Evolutionary conservation across 2,888 invertebrate species (phyloP).

Genomic region (Phasia obesa): DNA sequence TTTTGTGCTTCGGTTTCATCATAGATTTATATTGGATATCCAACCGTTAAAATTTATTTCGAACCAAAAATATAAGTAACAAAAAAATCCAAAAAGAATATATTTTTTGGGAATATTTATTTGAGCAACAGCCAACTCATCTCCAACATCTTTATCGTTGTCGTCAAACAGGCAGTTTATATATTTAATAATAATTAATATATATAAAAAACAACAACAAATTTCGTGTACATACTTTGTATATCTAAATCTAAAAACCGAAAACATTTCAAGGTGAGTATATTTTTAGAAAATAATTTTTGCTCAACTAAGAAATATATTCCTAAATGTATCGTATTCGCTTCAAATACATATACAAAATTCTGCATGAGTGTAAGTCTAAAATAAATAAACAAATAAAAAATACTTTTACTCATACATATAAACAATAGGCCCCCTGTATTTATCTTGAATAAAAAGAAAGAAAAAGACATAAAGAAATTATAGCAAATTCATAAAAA

Average conservation of each 20-base stretch:
- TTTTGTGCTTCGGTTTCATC: conserved; percentile 29
- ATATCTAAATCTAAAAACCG: conserved; percentile 72
- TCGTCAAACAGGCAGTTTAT: conserved; percentile 64
- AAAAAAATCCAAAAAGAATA: conserved; percentile 18
- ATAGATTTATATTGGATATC: conserved; percentile 60
- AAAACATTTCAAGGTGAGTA: conserved; percentile 83
- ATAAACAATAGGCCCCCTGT: conserved; percentile 8
- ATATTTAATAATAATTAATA: conserved; percentile 57
- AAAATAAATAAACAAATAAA: not conserved
- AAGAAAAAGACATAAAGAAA: not conserved
- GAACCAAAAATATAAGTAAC: conserved; percentile 35
- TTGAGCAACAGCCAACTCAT: conserved; percentile 46
- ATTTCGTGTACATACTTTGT: too few species aligned
- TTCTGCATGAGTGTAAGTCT: conserved; percentile 9
- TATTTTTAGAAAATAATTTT: conserved; percentile 80
- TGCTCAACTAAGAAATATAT: conserved; percentile 60
- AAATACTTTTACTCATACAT: not conserved
- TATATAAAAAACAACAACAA: conserved; percentile 70
- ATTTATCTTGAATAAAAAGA: conserved; percentile 1
- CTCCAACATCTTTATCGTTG: conserved; percentile 47
- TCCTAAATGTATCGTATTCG: conserved; percentile 47
- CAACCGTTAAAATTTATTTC: conserved; percentile 52
- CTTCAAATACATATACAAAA: conserved; percentile 12
- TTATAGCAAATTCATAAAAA: not conserved
- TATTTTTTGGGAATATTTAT: conserved; percentile 25